A percentile compares a stretch with the other conserved stretches of the same genome.
phyloP scores from a whole-genome alignment of 1,140 invertebrate species.

The Chionoecetes opilio region DNA sequence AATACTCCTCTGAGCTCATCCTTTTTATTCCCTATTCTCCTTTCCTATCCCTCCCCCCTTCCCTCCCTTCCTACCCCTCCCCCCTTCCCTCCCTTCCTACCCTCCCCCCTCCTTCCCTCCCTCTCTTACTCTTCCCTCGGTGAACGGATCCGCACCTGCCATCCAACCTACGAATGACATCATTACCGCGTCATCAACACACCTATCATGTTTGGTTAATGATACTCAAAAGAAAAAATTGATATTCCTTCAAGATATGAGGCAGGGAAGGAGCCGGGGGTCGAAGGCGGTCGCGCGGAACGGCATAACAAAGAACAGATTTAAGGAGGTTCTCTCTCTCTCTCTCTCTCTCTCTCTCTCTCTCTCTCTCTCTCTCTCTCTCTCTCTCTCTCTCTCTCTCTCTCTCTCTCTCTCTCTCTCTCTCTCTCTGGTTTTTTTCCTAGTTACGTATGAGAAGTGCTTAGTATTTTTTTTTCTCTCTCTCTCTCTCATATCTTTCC shows the following conservation, averaged over 20 bases:
- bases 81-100: neutral
- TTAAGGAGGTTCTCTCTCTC: neutral
- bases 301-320: conserved; percentile 20
- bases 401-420: conserved; percentile 27
- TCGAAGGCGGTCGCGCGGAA: neutral
- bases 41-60: too few species aligned
- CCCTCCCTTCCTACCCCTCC: neutral
- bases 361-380: conserved; percentile 18
- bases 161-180: neutral
- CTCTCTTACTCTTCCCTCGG: neutral
- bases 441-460: too few species aligned
- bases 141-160: neutral
- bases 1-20: neutral
- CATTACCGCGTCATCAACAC: neutral
- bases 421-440: neutral
- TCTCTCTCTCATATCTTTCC: neutral
- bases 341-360: conserved; percentile 13
- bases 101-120: neutral
- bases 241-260: conserved; percentile 21
- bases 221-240: conserved; percentile 15
- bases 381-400: conserved; percentile 21
- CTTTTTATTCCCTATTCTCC: neutral
- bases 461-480: neutral
- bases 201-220: neutral
- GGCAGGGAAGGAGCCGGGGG: neutral